Percentiles rank a stretch among this genome's conserved stretches.
Evolutionary conservation across 2,797 vertebrate genomes (phyloP).

Genomic region (Cheirogaleus major): DNA sequence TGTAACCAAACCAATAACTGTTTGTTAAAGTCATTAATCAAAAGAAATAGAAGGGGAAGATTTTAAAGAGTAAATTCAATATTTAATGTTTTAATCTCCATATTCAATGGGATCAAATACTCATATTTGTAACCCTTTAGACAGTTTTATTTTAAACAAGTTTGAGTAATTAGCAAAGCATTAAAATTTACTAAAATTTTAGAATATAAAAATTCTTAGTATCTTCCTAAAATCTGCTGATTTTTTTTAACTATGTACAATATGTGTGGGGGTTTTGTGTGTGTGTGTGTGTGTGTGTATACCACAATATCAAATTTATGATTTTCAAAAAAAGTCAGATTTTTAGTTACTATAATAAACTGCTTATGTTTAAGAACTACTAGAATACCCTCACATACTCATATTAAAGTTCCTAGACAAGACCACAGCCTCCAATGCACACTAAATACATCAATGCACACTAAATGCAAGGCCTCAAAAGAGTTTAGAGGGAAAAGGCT

Average conservation of each 20-base stretch:
- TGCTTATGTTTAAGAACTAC: background rate
- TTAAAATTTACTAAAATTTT: background rate
- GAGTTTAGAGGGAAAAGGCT: background rate
- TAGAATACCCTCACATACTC: background rate
- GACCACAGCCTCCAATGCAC: background rate
- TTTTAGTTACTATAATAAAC: background rate
- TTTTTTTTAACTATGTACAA: background rate
- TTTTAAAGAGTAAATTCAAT: background rate
- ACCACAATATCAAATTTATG: background rate
- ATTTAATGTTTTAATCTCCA: slow-evolving; percentile 15
- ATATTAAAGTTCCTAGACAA: background rate
- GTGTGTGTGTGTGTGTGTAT: background rate
- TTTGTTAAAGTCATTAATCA: background rate
- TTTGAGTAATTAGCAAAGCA: background rate
- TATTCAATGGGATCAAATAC: background rate
- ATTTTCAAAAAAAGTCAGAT: background rate
- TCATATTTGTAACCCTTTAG: background rate
- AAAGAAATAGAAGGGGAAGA: background rate
- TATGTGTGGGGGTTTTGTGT: background rate
- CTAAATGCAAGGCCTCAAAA: background rate
- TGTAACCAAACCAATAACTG: background rate
- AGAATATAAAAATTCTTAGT: background rate
- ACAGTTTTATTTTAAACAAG: background rate
- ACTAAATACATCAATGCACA: background rate
- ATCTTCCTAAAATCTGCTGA: slow-evolving; percentile 24